Percentiles rank a stretch among this genome's conserved stretches.
Evolutionary conservation across 1,140 invertebrate species (phyloP).

Genomic region (Bemisia tabaci): DNA sequence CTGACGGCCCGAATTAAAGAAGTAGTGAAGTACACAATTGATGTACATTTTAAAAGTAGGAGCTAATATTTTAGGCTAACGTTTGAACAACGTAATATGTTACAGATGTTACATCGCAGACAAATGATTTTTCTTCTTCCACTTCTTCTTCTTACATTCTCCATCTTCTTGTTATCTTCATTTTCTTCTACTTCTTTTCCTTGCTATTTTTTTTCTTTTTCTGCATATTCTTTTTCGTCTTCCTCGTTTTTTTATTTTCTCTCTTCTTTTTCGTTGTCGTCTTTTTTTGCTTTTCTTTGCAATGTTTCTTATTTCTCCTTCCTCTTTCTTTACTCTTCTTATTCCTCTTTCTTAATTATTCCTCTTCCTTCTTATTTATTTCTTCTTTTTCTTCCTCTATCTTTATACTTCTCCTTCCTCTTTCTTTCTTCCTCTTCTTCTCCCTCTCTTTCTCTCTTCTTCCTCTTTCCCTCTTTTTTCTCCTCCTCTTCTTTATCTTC

Average conservation of each 20-base stretch:
- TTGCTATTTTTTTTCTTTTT: background rate
- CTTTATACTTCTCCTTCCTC: background rate
- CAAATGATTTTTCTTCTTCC: no score
- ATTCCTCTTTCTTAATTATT: background rate
- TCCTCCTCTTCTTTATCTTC: background rate
- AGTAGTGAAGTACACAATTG: no score
- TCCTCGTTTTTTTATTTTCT: background rate
- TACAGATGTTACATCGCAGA: no score
- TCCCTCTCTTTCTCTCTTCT: background rate
- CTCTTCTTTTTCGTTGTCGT: background rate
- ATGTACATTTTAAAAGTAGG: no score
- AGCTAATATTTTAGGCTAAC: no score
- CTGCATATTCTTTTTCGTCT: background rate
- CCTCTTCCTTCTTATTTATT: background rate
- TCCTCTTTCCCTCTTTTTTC: background rate
- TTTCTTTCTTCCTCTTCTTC: background rate
- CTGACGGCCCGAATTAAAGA: no score
- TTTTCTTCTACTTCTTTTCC: no score
- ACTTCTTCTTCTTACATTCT: no score
- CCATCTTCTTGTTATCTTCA: no score
- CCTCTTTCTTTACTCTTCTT: background rate
- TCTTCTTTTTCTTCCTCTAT: background rate
- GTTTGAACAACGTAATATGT: no score
- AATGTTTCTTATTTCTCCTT: background rate
- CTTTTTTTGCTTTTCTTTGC: background rate